Percentiles rank a stretch among this genome's conserved stretches.
Conservation (phyloP, 1,140 invertebrate species). For the Drosophila ironensis region DNA sequence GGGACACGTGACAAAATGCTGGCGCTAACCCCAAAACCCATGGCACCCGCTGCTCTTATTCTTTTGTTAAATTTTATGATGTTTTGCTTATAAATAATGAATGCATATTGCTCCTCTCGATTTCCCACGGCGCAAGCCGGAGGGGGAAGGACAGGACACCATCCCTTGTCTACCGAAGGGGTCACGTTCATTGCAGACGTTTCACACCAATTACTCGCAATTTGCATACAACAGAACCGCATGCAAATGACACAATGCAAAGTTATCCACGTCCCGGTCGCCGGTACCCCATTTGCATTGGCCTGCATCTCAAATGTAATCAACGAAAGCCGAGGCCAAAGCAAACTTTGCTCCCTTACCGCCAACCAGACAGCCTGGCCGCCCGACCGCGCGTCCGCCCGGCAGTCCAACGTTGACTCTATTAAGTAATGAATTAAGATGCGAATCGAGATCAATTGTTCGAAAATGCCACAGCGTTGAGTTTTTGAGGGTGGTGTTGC, state of each 20-base stretch:
- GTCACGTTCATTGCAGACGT: constrained; percentile 68
- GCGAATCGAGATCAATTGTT: constrained; percentile 75
- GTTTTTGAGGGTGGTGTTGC: neutral
- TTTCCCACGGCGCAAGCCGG: neutral
- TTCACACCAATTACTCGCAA: constrained; percentile 78
- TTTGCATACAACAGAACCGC: constrained; percentile 73
- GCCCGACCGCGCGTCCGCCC: neutral
- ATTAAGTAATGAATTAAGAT: constrained; percentile 76
- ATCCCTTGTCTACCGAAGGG: constrained; percentile 24
- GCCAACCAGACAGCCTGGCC: constrained; percentile 8
- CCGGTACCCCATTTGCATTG: constrained; percentile 32
- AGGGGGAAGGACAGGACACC: too few species aligned
- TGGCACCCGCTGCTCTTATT: constrained; percentile 1
- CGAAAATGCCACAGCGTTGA: constrained; percentile 48
- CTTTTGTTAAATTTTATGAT: constrained; percentile 36
- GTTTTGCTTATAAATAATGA: constrained; percentile 68
- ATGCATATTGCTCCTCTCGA: constrained; percentile 31
- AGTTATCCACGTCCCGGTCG: constrained; percentile 28
- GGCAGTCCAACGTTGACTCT: constrained; percentile 40
- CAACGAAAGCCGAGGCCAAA: constrained; percentile 51
- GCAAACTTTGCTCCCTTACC: constrained; percentile 47
- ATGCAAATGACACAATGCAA: constrained; percentile 75
- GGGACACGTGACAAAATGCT: constrained; percentile 56
- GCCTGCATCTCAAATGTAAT: constrained; percentile 75
- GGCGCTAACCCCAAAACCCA: constrained; percentile 5